Base-by-base conservation (phyloP, 2,113 vertebrate genomes). In the Salvelinus namaycush region DNA sequence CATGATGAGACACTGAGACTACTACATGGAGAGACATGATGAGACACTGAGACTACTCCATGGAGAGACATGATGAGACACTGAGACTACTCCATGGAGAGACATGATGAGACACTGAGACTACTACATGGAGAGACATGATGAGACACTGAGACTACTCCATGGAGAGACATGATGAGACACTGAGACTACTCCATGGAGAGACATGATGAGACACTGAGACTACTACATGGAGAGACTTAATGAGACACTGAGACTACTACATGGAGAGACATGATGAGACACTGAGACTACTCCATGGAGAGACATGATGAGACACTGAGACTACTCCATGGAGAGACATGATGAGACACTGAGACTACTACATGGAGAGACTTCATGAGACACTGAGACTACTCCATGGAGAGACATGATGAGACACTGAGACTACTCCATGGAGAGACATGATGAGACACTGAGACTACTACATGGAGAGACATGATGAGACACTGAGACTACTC, bases 1-100 rank as follows among this genome's bases (percentile, higher is more conserved):
- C n/a, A n/a, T n/a, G n/a, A 92, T 84, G 86, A 88, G 89, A 90
- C 88, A 88, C 90, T 89, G 88, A 90, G 90, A 91, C 89, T 89
- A 89, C 89, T 34, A 90, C 90, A 88, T 88, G 87, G 88, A 85
- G 83, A 66, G 71, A 83, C 89, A 90, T 91, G 89, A 90, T 85
- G 88, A 89, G 86, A 31, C 31, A 31, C 4, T 31, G 5, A 31
- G 31, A 31, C 31, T 31, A 31, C 87, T 83, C 82, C 87, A 85
- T 31, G 31, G 86, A 65, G 69, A 73, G 77, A 31, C 31, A 1
- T 5, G 0, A 31, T 31, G 31, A 31, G 31, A 31, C 31, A 5
- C 4, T 31, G 5, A 31, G 4, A 31, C 31, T 31, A 5, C 31
- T 31, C 5, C 31, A 31, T 31, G 5, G 31, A 31, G 31, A n/a